Conservation (phyloP, 2,113 vertebrate genomes). For the Anas platyrhynchos region DNA sequence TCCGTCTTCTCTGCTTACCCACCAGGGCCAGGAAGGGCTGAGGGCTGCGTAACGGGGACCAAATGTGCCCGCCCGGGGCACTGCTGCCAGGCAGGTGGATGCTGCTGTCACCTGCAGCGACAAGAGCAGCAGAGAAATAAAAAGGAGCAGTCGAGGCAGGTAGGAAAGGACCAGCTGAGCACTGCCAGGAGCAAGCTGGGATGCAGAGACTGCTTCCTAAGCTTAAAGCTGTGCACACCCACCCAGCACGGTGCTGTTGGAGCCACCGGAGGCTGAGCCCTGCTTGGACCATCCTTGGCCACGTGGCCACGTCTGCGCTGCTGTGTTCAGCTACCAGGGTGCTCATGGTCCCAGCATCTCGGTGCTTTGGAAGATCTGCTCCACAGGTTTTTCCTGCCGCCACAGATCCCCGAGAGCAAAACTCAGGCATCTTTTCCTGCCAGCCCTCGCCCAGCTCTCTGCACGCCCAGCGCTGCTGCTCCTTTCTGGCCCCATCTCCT, state of each 20-base stretch:
- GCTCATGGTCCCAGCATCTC: accelerated
- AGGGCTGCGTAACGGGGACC: not conserved
- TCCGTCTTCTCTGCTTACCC: not conserved
- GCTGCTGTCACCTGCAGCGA: not conserved
- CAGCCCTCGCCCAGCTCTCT: not conserved
- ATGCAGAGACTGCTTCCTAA: not conserved
- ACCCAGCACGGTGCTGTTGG: accelerated
- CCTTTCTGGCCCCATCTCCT: not conserved
- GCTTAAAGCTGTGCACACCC: not conserved
- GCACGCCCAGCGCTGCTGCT: not conserved
- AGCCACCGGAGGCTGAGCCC: not conserved
- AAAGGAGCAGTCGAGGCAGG: not conserved
- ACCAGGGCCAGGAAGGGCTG: not conserved
- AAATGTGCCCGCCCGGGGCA: not conserved
- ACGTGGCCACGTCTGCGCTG: accelerated
- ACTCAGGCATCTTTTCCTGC: not conserved
- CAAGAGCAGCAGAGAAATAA: not conserved
- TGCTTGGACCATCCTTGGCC: not conserved
- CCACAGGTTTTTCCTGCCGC: not conserved
- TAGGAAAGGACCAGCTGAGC: not conserved
- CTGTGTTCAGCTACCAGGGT: not conserved
- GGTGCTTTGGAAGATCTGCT: not conserved
- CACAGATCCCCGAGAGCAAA: not conserved
- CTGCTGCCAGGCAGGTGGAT: not conserved
- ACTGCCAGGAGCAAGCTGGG: not conserved